phyloP scores from a whole-genome alignment of 2,888 invertebrate species.

The Tortrix viridana region DNA sequence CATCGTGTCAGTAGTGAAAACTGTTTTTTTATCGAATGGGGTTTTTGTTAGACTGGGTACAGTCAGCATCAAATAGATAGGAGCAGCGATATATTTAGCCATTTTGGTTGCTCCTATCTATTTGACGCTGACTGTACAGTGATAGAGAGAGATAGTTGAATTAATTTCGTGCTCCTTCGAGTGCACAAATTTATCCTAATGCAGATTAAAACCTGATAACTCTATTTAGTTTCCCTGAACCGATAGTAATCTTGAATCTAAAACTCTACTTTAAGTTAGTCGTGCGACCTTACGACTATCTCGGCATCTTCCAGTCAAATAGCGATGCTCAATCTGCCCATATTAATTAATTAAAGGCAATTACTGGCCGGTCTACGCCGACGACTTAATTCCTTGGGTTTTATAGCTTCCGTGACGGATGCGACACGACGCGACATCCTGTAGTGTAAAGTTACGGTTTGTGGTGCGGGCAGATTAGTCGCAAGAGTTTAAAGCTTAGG shows the following conservation, averaged over 20 bases:
- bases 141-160: too few relatives aligned
- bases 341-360: constrained; percentile 51
- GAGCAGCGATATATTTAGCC: too few relatives aligned
- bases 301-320: constrained; percentile 37
- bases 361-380: constrained; percentile 39
- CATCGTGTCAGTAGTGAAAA: too few relatives aligned
- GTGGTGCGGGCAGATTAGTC: too few relatives aligned
- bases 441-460: constrained; percentile 7
- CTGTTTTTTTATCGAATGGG: too few relatives aligned
- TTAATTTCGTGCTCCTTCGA: too few relatives aligned
- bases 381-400: constrained; percentile 53
- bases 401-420: constrained; percentile 51
- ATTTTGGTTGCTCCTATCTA: too few relatives aligned
- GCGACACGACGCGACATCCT: constrained; percentile 37
- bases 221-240: not conserved
- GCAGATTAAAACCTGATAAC: not conserved
- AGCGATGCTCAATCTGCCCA: constrained; percentile 41
- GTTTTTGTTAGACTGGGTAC: too few relatives aligned
- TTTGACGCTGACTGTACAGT: too few relatives aligned
- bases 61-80: too few relatives aligned
- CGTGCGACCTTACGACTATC: constrained; percentile 37
- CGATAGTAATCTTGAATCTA: constrained; percentile 21
- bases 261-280: constrained; percentile 19
- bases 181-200: not conserved
- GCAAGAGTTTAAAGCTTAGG: too few relatives aligned